These are phyloP conservation scores for Grantiella picta DNA, from an alignment of 2,113 vertebrate species.

Conservation along the genomic window DNA sequence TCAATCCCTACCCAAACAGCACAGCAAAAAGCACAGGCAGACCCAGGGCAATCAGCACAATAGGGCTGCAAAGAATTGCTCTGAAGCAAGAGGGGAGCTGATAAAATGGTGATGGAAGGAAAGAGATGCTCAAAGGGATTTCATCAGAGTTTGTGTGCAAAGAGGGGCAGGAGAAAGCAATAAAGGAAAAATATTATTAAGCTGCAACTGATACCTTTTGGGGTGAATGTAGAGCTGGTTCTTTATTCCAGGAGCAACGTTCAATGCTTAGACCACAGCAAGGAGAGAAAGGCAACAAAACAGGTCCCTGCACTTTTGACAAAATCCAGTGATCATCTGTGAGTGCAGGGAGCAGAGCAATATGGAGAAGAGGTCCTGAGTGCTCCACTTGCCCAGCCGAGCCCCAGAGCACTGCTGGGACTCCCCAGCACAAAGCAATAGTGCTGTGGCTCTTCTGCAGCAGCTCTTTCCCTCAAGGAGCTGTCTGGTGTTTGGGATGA, in stretches of 20 bases:
- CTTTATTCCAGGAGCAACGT: neutral
- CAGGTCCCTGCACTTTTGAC: neutral
- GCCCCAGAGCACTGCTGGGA: neutral
- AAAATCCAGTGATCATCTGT: neutral
- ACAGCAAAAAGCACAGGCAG: neutral
- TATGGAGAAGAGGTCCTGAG: rapidly evolving
- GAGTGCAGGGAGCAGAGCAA: rapidly evolving
- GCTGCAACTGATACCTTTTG: neutral
- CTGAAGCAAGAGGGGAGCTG: neutral
- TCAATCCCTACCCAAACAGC: neutral
- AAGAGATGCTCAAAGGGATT: neutral
- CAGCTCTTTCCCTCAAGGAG: neutral
- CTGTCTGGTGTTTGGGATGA: neutral
- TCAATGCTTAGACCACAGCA: neutral
- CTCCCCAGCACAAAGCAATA: neutral
- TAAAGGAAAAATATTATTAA: neutral
- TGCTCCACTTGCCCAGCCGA: rapidly evolving
- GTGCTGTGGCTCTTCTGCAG: neutral
- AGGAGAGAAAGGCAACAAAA: neutral
- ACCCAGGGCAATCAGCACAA: neutral
- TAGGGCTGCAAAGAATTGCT: neutral
- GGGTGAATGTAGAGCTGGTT: neutral
- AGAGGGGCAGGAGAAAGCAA: neutral
- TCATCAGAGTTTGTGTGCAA: neutral
- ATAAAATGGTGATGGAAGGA: slow-evolving; percentile 13